These are phyloP conservation scores for Leptatherina wallacei DNA, from an alignment of 2,797 vertebrate genomes.

Conservation along the genomic window DNA sequence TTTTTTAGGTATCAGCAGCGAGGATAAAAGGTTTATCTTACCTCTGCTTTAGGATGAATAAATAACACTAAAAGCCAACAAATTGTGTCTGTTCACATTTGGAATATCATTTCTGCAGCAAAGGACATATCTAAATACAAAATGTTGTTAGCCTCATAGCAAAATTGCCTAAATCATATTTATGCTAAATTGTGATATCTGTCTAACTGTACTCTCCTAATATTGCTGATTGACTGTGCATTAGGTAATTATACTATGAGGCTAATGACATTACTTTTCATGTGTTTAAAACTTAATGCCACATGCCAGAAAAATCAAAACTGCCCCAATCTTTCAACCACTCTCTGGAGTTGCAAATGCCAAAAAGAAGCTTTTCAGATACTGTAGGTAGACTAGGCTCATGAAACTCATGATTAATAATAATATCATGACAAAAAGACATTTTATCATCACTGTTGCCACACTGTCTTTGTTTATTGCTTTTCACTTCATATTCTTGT, in stretches of 20 bases:
- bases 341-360: conserved; percentile 4
- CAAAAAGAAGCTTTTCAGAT: conserved; percentile 15
- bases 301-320: conserved; percentile 28
- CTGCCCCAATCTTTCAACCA: conserved; percentile 3
- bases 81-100: not conserved
- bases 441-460: not conserved
- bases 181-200: no score
- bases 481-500: conserved; percentile 8
- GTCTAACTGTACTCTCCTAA: no score
- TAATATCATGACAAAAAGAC: conserved; percentile 5
- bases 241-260: no score
- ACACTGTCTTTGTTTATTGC: not conserved
- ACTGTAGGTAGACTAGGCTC: not conserved
- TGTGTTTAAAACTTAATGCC: conserved; percentile 22
- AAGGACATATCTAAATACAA: conserved; percentile 40
- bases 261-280: not conserved
- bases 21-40: conserved; percentile 1
- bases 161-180: no score
- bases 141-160: not conserved
- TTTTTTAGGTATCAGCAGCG: not conserved
- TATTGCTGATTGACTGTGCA: no score
- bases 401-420: not conserved
- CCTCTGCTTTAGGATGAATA: conserved; percentile 16
- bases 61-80: conserved; percentile 4
- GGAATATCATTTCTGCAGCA: conserved; percentile 27